phyloP scores from a whole-genome alignment of 2,797 vertebrate genomes.

The Knipowitschia caucasica region DNA sequence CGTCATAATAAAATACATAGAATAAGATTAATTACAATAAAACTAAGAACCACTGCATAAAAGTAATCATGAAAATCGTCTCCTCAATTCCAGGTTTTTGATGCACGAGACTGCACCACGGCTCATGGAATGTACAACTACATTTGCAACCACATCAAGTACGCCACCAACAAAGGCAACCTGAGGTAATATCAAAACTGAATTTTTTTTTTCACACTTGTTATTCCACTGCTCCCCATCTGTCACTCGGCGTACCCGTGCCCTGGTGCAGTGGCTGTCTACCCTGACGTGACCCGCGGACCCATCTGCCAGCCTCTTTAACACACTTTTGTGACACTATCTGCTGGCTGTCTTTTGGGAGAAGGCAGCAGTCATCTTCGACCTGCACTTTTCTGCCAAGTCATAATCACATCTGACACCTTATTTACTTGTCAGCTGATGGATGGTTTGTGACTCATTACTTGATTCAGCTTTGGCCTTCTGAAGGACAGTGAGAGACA shows the following conservation, averaged over 20 bases:
- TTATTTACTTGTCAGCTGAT: conserved; percentile 55
- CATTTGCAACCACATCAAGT: conserved; percentile 98
- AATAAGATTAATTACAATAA: too few relatives aligned
- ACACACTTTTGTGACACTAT: conserved; percentile 44
- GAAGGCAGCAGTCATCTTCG: conserved; percentile 49
- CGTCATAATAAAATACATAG: too few relatives aligned
- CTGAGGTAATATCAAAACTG: conserved; percentile 79
- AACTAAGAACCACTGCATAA: too few relatives aligned
- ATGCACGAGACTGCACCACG: conserved; percentile 94
- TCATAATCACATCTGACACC: conserved; percentile 68
- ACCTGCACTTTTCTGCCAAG: conserved; percentile 54
- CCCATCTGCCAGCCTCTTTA: conserved; percentile 63
- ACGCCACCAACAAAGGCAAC: conserved; percentile 98
- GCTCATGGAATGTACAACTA: conserved; percentile 99
- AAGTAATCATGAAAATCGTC: not conserved
- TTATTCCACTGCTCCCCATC: conserved; percentile 39
- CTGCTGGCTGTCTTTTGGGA: conserved; percentile 43
- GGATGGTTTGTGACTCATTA: conserved; percentile 61
- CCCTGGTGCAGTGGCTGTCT: conserved; percentile 32
- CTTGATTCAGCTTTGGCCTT: conserved; percentile 37
- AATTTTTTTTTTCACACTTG: not conserved
- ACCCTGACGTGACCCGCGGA: conserved; percentile 55
- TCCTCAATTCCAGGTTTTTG: conserved; percentile 84
- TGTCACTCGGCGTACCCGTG: conserved; percentile 33
- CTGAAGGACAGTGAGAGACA: conserved; percentile 26